These are phyloP conservation scores for Blennius ocellaris DNA, from an alignment of 2,113 vertebrate genomes.

Conservation along the genomic window DNA sequence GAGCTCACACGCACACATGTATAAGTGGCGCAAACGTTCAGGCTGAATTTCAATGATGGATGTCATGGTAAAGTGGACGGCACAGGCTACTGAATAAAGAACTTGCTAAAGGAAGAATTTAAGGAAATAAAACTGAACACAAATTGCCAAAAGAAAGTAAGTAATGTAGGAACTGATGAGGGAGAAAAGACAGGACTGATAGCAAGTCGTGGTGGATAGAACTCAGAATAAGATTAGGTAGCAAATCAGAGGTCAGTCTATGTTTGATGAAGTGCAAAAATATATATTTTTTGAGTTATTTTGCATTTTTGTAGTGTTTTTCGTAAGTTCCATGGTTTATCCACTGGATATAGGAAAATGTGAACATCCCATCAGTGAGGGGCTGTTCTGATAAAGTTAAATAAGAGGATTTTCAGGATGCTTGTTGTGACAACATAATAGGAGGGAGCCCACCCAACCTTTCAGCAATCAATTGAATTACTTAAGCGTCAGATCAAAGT, in stretches of 20 bases:
- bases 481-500: conserved; percentile 42
- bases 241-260: not conserved
- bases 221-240: conserved; percentile 1
- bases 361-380: not conserved
- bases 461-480: conserved; percentile 50
- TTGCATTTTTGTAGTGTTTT: not conserved
- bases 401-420: not conserved
- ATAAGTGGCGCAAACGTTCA: conserved; percentile 5
- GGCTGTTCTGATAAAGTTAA: not conserved
- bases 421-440: conserved; percentile 1
- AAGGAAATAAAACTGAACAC: conserved; percentile 21
- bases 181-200: conserved; percentile 17
- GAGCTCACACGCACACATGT: conserved; percentile 23
- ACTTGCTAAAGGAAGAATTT: conserved; percentile 2
- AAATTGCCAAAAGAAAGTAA: conserved; percentile 49
- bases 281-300: not conserved
- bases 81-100: conserved; percentile 19
- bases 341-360: not conserved
- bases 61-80: conserved; percentile 52
- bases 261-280: not conserved
- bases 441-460: not conserved
- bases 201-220: conserved; percentile 16
- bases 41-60: conserved; percentile 54
- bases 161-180: conserved; percentile 24
- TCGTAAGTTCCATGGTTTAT: not conserved